Percentiles rank a stretch among this genome's conserved stretches.
These are phyloP conservation scores for Entelurus aequoreus DNA, from an alignment of 2,113 vertebrate genomes.

Conservation along the genomic window DNA sequence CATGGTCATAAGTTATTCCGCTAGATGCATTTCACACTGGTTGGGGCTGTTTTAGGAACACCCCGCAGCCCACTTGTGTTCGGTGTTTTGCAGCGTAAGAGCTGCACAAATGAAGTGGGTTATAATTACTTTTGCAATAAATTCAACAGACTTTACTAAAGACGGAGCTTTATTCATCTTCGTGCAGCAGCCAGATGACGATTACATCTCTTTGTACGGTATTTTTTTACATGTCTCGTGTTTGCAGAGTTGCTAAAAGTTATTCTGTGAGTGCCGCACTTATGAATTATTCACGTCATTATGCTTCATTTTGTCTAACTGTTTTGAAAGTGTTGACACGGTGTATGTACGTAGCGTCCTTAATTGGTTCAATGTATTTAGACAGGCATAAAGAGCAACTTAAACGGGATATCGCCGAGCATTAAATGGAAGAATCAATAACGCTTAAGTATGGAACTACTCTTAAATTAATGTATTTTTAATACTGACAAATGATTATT, in stretches of 20 bases:
- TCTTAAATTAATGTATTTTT: slow-evolving; percentile 7
- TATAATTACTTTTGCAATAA: too few species aligned
- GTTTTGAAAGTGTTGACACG: neutral
- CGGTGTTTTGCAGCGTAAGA: neutral
- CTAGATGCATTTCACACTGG: neutral
- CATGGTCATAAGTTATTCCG: neutral
- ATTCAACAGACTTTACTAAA: too few species aligned
- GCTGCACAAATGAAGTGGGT: too few species aligned
- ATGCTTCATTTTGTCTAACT: neutral
- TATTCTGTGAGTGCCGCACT: neutral
- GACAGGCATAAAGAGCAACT: slow-evolving; percentile 2
- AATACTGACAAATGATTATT: neutral
- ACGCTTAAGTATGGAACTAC: neutral
- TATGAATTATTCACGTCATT: slow-evolving; percentile 4
- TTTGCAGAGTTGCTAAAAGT: neutral
- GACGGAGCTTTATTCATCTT: too few species aligned
- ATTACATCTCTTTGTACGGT: too few species aligned
- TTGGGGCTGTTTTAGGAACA: neutral
- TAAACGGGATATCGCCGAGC: neutral
- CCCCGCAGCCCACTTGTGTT: neutral
- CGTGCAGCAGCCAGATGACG: too few species aligned
- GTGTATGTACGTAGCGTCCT: neutral
- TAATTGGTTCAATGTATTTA: slow-evolving; percentile 3
- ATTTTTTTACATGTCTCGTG: neutral
- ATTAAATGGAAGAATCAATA: slow-evolving; percentile 7